These are phyloP conservation scores for Fringilla coelebs DNA, from an alignment of 2,797 vertebrate species.

Conservation along the genomic window DNA sequence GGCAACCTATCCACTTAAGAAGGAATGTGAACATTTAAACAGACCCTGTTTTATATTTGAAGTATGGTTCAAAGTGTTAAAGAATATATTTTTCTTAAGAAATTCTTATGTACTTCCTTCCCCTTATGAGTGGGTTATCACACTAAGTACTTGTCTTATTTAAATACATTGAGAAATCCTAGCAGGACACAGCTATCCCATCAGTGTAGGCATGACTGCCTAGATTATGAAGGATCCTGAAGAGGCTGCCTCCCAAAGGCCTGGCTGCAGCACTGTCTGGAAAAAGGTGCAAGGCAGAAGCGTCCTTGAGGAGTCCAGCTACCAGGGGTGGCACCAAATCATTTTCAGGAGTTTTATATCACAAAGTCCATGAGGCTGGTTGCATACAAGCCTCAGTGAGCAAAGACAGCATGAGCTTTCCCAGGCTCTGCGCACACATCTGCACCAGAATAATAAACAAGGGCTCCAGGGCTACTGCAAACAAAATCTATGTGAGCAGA, in stretches of 20 bases:
- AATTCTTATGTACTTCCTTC: background rate
- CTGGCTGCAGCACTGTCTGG: background rate
- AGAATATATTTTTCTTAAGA: background rate
- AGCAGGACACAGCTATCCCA: background rate
- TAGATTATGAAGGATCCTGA: background rate
- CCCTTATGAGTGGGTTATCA: rapidly evolving
- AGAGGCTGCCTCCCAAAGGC: background rate
- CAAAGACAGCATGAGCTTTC: background rate
- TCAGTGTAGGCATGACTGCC: background rate
- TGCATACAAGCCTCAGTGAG: background rate
- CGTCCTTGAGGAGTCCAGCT: background rate
- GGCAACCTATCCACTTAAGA: background rate
- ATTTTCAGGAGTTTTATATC: background rate
- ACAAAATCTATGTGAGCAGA: background rate
- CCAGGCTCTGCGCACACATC: background rate
- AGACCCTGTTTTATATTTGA: background rate
- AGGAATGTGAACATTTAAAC: background rate
- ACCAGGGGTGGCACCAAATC: background rate
- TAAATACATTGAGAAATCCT: background rate
- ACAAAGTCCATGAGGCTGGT: background rate
- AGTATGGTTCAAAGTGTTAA: background rate
- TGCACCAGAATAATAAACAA: background rate
- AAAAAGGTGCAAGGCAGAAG: background rate
- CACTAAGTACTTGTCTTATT: background rate
- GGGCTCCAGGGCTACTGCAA: background rate